phyloP scores from a whole-genome alignment of 1,140 invertebrate genomes.

The Calosoma granatense region DNA sequence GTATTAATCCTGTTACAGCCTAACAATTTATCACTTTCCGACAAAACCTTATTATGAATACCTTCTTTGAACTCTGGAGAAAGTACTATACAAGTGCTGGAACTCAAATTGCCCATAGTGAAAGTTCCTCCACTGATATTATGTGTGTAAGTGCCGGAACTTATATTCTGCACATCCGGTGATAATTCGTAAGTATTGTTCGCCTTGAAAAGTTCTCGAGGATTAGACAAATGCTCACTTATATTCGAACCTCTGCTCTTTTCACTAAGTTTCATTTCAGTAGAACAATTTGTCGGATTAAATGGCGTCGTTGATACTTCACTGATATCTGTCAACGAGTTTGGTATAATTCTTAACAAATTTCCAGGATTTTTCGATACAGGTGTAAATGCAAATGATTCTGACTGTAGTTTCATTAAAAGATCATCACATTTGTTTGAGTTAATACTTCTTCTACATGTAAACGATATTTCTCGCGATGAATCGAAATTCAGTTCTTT shows the following conservation, averaged over 20 bases:
- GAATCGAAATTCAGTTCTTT: background rate
- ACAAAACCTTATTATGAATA: background rate
- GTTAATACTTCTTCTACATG: background rate
- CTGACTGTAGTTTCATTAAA: background rate
- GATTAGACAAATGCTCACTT: background rate
- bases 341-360: background rate
- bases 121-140: constrained; percentile 20
- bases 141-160: constrained; percentile 12
- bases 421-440: background rate
- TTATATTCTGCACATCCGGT: constrained; percentile 6
- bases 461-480: background rate
- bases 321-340: background rate
- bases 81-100: constrained; percentile 17
- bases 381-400: background rate
- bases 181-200: constrained; percentile 1
- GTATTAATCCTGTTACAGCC: background rate
- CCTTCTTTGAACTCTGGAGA: background rate
- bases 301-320: background rate
- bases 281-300: background rate
- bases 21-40: background rate
- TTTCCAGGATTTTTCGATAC: background rate
- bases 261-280: background rate
- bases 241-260: background rate
- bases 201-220: background rate
- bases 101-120: constrained; percentile 19